These are phyloP conservation scores for Nannospalax galili DNA, from an alignment of 2,113 vertebrate species.

Conservation along the genomic window DNA sequence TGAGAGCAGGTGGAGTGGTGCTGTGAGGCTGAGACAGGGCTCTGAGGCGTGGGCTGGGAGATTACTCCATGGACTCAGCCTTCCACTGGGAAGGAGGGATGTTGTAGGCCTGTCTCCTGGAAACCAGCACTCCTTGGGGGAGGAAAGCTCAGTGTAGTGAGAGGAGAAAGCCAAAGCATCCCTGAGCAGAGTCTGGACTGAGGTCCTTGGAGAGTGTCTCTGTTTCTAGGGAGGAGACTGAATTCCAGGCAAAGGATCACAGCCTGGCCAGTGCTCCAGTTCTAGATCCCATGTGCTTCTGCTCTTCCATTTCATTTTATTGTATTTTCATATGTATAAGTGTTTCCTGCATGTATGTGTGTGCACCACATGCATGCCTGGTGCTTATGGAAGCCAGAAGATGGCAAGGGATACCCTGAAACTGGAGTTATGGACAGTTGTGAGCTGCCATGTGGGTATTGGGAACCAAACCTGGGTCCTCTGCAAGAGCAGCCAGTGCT, in stretches of 20 bases:
- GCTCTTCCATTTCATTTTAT: not conserved
- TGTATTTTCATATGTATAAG: no score
- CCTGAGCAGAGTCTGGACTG: fast-evolving
- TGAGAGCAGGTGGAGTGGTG: not conserved
- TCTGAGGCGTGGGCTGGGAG: not conserved
- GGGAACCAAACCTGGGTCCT: no score
- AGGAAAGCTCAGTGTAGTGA: not conserved
- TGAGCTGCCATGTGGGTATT: no score
- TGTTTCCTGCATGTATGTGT: no score
- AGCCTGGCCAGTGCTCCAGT: not conserved
- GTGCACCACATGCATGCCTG: no score
- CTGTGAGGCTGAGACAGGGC: not conserved
- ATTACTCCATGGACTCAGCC: not conserved
- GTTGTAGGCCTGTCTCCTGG: not conserved
- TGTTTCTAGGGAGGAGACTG: not conserved
- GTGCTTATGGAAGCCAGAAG: no score
- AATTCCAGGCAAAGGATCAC: not conserved
- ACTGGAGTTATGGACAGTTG: no score
- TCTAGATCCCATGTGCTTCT: not conserved
- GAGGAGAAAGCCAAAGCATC: not conserved
- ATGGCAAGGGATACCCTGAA: no score
- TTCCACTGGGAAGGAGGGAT: not conserved
- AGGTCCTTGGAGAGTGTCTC: no score
- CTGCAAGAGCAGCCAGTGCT: no score
- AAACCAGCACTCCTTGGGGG: not conserved